These are phyloP conservation scores for Andrena haemorrhoa DNA, from an alignment of 2,888 invertebrate genomes.

Conservation along the genomic window DNA sequence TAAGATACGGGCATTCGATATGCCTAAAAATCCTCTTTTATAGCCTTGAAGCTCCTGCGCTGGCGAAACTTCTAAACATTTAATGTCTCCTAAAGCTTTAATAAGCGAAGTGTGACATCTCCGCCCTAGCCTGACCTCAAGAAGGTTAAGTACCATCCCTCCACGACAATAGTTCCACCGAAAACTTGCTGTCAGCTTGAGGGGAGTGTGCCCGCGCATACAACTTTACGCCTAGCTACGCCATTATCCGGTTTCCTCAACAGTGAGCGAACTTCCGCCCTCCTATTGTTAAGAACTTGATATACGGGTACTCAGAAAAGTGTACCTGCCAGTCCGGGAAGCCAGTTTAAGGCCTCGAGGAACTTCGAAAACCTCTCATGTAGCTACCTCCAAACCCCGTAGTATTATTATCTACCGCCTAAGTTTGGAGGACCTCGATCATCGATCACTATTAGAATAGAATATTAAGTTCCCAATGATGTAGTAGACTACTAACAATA, in stretches of 20 bases:
- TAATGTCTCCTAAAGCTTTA: not conserved
- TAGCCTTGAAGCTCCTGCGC: not conserved
- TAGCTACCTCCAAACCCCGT: not conserved
- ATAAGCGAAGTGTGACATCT: not conserved
- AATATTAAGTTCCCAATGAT: not conserved
- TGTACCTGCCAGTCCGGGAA: not conserved
- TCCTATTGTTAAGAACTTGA: slow-evolving; percentile 43
- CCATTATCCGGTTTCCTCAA: slow-evolving; percentile 25
- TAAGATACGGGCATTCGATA: not conserved
- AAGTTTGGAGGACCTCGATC: not conserved
- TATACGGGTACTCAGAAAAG: slow-evolving; percentile 13
- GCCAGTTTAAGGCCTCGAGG: not conserved
- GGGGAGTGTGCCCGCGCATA: slow-evolving; percentile 15
- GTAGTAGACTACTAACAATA: too few relatives aligned
- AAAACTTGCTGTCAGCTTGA: slow-evolving; percentile 12
- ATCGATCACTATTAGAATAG: not conserved
- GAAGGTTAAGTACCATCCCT: not conserved
- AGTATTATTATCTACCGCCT: not conserved
- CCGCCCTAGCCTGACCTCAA: not conserved
- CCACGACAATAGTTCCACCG: not conserved
- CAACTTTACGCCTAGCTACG: slow-evolving; percentile 8
- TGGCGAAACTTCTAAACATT: not conserved
- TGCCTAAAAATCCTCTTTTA: not conserved
- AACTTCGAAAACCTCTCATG: slow-evolving; percentile 1
- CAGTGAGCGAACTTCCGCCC: slow-evolving; percentile 2